Evolutionary conservation across 2,797 vertebrate genomes (phyloP), one percentile per base, ranked within the genome.

Genomic region (Gambelia wislizenii): DNA sequence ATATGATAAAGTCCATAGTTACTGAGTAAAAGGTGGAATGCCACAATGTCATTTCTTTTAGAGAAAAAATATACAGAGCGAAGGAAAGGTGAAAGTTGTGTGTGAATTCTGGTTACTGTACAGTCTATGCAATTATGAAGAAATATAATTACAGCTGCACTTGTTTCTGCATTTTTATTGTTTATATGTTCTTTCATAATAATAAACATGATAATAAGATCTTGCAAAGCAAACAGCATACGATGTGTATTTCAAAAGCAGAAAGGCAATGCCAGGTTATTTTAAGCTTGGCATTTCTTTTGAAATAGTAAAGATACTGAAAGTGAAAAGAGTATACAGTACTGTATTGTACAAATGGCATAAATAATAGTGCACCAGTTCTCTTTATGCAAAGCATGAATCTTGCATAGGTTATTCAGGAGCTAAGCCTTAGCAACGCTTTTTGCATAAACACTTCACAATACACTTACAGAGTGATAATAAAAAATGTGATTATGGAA

Each of bases 381-480:
- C 72, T 87, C 78, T 14, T 91, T 92, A 82, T 42, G 70, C 52
- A 89, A n/a, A 12, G 70, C 2, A 30, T 8, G 1, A 8, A 89
- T 0, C 13, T 91, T 91, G 83, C 86, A 10, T 33, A 14, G 27
- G 13, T 18, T 30, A 83, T 20, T 83, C 22, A 33, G 25, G 42
- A 47, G 27, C 75, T 88, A 83, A 88, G 47, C 16, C 6, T 33
- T 86, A 76, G 30, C n/a, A 70, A 85, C 13, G 47, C 79, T 25
- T 49, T 27, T 10, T 54, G 25, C 30, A 47, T 70, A 39, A 89
- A 52, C 52, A 49, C 72, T 0, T 0, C 3, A 8, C 78, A 47
- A 12, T 54, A 27, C 61, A 83, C 36, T 0, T n/a, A n/a, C 10
- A 30, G 9, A 0, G 4, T 13, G 1, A 12, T 36, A 30, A 52